Conservation (phyloP, 1,140 invertebrate species). For the Drosophila grimshawi region DNA sequence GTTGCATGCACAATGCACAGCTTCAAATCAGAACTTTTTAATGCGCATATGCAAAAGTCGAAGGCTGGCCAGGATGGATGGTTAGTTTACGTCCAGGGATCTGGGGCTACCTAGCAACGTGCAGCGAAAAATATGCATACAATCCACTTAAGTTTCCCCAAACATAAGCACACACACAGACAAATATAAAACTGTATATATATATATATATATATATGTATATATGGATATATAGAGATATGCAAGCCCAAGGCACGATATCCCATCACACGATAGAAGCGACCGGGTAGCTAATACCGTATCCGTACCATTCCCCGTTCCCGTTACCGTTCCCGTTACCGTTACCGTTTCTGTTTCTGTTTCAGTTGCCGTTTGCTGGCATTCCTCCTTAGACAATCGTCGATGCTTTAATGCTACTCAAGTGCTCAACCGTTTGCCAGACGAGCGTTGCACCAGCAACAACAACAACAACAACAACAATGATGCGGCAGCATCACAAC, state of each 20-base stretch:
- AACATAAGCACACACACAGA: neutral
- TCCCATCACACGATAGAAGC: no score
- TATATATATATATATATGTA: neutral
- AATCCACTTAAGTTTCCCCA: neutral
- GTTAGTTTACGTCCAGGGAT: neutral
- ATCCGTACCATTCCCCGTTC: neutral
- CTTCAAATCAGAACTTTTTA: slow-evolving; percentile 40
- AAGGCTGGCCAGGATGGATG: no score
- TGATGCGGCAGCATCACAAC: slow-evolving; percentile 20
- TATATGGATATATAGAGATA: neutral
- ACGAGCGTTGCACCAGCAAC: slow-evolving; percentile 52
- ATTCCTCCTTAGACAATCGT: slow-evolving; percentile 59
- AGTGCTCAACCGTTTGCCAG: slow-evolving; percentile 70
- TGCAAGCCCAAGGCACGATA: no score
- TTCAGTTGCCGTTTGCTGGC: slow-evolving; percentile 14
- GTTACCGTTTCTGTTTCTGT: neutral
- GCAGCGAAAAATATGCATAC: neutral
- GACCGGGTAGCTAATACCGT: no score
- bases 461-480: slow-evolving; percentile 24
- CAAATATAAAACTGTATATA: neutral
- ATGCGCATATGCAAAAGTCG: neutral
- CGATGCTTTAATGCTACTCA: slow-evolving; percentile 75
- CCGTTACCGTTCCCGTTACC: neutral
- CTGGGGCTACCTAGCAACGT: slow-evolving; percentile 1
- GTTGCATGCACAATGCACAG: slow-evolving; percentile 39